These are phyloP conservation scores for Calliphora vomitoria DNA, from an alignment of 2,888 invertebrate species.

Conservation along the genomic window DNA sequence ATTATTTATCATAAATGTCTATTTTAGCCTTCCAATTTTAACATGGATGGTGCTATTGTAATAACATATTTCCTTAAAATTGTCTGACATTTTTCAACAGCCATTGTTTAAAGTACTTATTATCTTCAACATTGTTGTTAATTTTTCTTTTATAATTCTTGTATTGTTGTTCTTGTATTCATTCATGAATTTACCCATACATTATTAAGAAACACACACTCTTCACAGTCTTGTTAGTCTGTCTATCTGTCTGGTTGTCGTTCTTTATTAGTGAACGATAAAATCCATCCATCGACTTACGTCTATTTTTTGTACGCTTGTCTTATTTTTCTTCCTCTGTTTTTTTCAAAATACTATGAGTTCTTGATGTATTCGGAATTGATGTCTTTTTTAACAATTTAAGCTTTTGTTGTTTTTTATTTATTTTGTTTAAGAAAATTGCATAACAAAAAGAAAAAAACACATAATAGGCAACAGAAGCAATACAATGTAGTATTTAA, in stretches of 20 bases:
- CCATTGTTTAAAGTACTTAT: conserved; percentile 33
- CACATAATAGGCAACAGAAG: not conserved
- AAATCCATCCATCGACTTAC: conserved; percentile 50
- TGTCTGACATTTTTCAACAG: too few relatives aligned
- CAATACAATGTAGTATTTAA: not conserved
- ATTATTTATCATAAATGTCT: too few relatives aligned
- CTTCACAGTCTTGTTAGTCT: conserved; percentile 6
- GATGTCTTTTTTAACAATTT: conserved; percentile 23
- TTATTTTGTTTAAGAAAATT: not conserved
- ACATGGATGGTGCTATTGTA: too few relatives aligned
- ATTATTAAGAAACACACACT: conserved; percentile 32
- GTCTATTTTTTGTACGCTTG: not conserved
- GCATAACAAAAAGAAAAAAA: not conserved
- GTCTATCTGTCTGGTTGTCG: conserved; percentile 34
- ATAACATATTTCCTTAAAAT: too few relatives aligned
- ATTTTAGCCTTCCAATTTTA: too few relatives aligned
- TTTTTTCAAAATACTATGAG: conserved; percentile 22
- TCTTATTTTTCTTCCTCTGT: not conserved
- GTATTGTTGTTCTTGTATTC: conserved; percentile 16
- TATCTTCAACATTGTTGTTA: conserved; percentile 21
- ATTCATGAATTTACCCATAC: conserved; percentile 17
- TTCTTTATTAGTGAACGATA: conserved; percentile 64
- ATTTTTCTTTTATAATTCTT: not conserved
- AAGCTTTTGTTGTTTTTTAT: conserved; percentile 5
- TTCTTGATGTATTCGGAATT: conserved; percentile 37